These are phyloP conservation scores for Polypterus bichir DNA, from an alignment of 2,113 vertebrate genomes.

Conservation along the genomic window DNA sequence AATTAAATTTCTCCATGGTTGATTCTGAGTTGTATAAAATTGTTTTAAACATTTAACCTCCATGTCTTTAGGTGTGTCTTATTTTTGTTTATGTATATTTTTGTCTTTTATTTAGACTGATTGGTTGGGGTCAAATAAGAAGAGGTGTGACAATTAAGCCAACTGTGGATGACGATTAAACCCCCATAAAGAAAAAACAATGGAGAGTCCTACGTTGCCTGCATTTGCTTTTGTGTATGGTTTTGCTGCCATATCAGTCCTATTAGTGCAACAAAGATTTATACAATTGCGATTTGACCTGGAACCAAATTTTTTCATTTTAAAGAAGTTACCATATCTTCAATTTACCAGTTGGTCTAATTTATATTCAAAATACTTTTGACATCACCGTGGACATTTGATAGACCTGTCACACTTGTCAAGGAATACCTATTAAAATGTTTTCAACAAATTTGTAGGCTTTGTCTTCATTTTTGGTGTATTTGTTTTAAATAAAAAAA, in stretches of 20 bases:
- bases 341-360: slow-evolving; percentile 39
- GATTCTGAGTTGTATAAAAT: not conserved
- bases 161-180: slow-evolving; percentile 91
- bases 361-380: slow-evolving; percentile 35
- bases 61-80: not conserved
- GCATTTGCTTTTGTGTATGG: slow-evolving; percentile 1
- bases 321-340: slow-evolving; percentile 30
- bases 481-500: no score
- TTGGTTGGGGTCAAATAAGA: slow-evolving; percentile 97
- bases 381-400: slow-evolving; percentile 20
- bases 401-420: slow-evolving; percentile 22
- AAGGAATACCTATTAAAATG: slow-evolving; percentile 29
- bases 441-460: slow-evolving; percentile 17
- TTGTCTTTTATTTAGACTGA: slow-evolving; percentile 64
- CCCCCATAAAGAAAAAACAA: slow-evolving; percentile 18
- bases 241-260: slow-evolving; percentile 16
- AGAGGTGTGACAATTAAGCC: slow-evolving; percentile 97
- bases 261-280: slow-evolving; percentile 11
- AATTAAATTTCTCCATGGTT: no score
- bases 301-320: slow-evolving; percentile 2
- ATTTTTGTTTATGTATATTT: not conserved
- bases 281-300: not conserved
- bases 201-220: slow-evolving; percentile 9
- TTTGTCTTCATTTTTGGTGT: not conserved
- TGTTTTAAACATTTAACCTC: not conserved